phyloP scores from a whole-genome alignment of 2,888 invertebrate genomes.

The Phaonia tiefii region DNA sequence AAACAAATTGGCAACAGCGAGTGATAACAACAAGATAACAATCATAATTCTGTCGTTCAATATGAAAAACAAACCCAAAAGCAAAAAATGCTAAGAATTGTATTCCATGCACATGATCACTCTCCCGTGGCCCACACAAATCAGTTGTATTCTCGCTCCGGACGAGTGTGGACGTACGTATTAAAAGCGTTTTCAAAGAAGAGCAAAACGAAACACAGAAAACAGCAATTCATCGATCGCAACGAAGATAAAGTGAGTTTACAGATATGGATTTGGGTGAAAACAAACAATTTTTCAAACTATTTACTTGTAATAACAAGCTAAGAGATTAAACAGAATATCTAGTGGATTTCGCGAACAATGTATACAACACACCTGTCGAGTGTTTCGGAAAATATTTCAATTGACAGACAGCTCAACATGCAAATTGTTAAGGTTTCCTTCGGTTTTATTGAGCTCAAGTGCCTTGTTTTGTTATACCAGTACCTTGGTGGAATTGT shows the following conservation, averaged over 20 bases:
- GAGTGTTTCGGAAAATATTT: no score
- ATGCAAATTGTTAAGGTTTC: no score
- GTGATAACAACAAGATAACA: slow-evolving; percentile 53
- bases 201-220: no score
- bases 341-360: no score
- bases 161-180: slow-evolving; percentile 71
- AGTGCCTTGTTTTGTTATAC: no score
- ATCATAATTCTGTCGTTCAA: slow-evolving; percentile 48
- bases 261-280: slow-evolving; percentile 15
- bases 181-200: slow-evolving; percentile 27
- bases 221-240: neutral
- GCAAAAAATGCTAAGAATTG: neutral
- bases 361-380: no score
- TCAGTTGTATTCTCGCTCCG: slow-evolving; percentile 74
- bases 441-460: no score
- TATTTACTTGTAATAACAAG: no score
- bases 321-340: no score
- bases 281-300: no score
- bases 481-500: no score
- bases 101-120: slow-evolving; percentile 69
- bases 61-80: neutral
- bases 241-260: neutral
- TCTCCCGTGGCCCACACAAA: slow-evolving; percentile 69
- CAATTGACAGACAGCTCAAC: no score
- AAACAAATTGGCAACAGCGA: slow-evolving; percentile 52